phyloP scores from a whole-genome alignment of 1,140 invertebrate species.

The Drosophila kurseongensis region DNA sequence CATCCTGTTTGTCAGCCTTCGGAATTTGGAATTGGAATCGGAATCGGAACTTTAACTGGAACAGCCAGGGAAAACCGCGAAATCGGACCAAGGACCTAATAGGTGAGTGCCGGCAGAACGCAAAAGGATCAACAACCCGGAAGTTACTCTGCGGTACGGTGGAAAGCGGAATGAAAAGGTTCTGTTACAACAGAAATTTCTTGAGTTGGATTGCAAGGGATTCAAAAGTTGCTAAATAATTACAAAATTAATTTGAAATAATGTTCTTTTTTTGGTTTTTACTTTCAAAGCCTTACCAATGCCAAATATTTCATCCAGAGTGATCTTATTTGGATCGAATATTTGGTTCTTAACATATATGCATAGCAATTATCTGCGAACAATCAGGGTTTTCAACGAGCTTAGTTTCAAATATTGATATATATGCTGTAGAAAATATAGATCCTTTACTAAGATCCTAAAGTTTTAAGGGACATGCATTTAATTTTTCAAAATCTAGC shows the following conservation, averaged over 20 bases:
- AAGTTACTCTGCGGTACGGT: background rate
- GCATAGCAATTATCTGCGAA: no score
- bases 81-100: conserved; percentile 45
- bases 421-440: no score
- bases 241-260: no score
- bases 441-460: no score
- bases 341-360: background rate
- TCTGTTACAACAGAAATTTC: no score
- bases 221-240: background rate
- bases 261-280: background rate
- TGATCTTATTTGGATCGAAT: background rate
- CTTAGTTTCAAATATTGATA: no score
- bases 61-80: conserved; percentile 21
- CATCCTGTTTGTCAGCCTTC: conserved; percentile 69
- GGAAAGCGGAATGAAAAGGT: background rate
- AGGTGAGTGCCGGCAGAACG: conserved; percentile 42
- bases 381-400: no score
- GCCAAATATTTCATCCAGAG: no score
- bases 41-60: conserved; percentile 52
- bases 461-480: no score
- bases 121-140: background rate
- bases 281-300: background rate
- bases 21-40: conserved; percentile 46
- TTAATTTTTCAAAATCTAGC: no score
- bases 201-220: background rate